Conservation (phyloP, 2,888 invertebrate species). For the Platypus cylindrus region DNA sequence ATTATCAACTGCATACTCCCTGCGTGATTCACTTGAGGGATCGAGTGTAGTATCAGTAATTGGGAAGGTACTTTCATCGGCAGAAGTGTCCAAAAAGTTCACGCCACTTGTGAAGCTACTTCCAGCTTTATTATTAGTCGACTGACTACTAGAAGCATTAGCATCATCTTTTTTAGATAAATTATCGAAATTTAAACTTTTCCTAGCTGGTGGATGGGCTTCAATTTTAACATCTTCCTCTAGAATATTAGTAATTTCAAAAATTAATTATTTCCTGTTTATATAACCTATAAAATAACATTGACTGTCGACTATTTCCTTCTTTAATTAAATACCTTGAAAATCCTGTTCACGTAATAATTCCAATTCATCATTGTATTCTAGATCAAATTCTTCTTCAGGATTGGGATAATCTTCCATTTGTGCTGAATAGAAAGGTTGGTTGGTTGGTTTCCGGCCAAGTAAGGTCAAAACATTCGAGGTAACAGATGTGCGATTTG, state of each 20-base stretch:
- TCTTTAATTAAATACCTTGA: conserved; percentile 7
- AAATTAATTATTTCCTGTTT: conserved; percentile 8
- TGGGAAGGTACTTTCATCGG: not conserved
- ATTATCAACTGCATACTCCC: not conserved
- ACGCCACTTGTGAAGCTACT: conserved; percentile 3
- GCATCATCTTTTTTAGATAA: conserved; percentile 8
- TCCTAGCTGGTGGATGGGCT: conserved; percentile 21
- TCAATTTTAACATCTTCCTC: conserved; percentile 14
- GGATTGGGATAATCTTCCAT: conserved; percentile 46
- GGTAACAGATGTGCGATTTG: not conserved
- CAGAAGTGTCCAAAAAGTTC: conserved; percentile 1
- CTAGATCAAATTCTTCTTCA: conserved; percentile 49
- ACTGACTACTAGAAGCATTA: not conserved
- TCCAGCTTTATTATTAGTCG: not conserved
- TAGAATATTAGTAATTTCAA: conserved; percentile 13
- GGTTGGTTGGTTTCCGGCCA: too few relatives aligned
- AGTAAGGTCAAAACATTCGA: not conserved
- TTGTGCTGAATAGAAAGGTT: too few relatives aligned
- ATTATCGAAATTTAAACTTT: conserved; percentile 25
- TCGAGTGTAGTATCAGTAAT: not conserved
- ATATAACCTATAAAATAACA: conserved; percentile 7
- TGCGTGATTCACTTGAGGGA: not conserved
- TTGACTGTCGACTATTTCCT: too few relatives aligned
- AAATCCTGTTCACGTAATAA: conserved; percentile 42
- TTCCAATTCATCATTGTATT: conserved; percentile 59